Evolutionary conservation across 2,888 invertebrate genomes (phyloP), one percentile per base, ranked within the genome.

Genomic region (Sericinus montela): DNA sequence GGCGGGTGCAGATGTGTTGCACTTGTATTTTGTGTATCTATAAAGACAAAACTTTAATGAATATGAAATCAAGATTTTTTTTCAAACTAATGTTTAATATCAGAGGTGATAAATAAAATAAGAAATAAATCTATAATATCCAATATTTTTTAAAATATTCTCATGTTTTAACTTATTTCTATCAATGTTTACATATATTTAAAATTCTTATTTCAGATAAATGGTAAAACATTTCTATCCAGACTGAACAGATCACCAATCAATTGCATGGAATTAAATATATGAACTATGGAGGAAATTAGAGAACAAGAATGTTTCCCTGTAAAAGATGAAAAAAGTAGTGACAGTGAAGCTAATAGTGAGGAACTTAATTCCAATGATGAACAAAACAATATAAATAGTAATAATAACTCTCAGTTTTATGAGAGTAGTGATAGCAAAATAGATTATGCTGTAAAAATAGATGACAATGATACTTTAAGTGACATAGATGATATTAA

Each of bases 401-500:
- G 67, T 71, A 78, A 70, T 71, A 78, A 70, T 70, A 79, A 70
- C 70, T 87, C 86, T 85, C 85, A 82, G 78, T 87, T 86, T 76
- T 87, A 86, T 84, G 87, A 86, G 84, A 81, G 75, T 56, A 85
- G 82, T 84, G 82, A 86, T 72, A 84, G 80, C 77, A 87, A 87
- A 72, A 67, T 80, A 72, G 79, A 85, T 73, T 87, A 76, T 69
- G 86, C 87, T 55, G 67, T 85, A 65, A 88, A 87, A 74, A 71
- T 78, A 72, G 88, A 88, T 58, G 87, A 88, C 62, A 87, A 83
- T 73, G 89, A 89, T 68, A 86, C 88, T 55, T 65, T 89, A 58
- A 87, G 88, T 78, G 89, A 89, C 55, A 83, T 87, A 67, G 89
- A 89, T 55, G 89, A 89, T 67, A 86, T 86, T 56, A 88, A 87